A percentile compares a stretch with the other conserved stretches of the same genome.
Conservation (phyloP, 1,140 invertebrate genomes). For the Drosophila watanabei region DNA sequence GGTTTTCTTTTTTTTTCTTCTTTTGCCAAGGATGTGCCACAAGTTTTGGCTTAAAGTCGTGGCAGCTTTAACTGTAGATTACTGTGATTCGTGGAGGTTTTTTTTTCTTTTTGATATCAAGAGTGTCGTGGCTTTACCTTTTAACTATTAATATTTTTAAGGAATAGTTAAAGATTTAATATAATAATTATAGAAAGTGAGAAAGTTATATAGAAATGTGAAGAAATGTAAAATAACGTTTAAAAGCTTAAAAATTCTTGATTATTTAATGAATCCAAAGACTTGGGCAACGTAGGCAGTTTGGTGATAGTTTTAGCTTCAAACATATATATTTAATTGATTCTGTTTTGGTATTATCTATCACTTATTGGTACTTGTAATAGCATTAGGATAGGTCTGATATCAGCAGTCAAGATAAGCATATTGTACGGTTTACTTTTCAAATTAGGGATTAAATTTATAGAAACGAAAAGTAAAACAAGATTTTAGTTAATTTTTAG, state of each 20-base stretch:
- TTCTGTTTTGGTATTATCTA: background rate
- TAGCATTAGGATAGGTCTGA: constrained; percentile 11
- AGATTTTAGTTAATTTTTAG: background rate
- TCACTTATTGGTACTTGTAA: background rate
- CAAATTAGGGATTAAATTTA: background rate
- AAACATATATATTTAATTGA: background rate
- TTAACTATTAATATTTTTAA: background rate
- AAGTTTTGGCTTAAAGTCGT: background rate
- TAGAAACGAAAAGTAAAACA: background rate
- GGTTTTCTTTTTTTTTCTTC: background rate
- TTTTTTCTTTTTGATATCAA: background rate
- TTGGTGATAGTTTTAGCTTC: background rate
- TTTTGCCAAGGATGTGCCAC: background rate
- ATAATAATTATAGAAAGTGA: too few species aligned
- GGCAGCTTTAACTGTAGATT: constrained; percentile 4
- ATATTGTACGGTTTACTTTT: background rate
- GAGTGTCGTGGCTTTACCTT: background rate
- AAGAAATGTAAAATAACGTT: background rate
- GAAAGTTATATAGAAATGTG: too few species aligned
- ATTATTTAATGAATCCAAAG: constrained; percentile 1
- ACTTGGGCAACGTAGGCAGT: constrained; percentile 2
- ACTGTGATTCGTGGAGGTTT: background rate
- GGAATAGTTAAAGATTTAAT: background rate
- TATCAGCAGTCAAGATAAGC: background rate
- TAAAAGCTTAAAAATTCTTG: background rate